These are phyloP conservation scores for Eupithecia abbreviata DNA, from an alignment of 2,888 invertebrate genomes.

Conservation along the genomic window DNA sequence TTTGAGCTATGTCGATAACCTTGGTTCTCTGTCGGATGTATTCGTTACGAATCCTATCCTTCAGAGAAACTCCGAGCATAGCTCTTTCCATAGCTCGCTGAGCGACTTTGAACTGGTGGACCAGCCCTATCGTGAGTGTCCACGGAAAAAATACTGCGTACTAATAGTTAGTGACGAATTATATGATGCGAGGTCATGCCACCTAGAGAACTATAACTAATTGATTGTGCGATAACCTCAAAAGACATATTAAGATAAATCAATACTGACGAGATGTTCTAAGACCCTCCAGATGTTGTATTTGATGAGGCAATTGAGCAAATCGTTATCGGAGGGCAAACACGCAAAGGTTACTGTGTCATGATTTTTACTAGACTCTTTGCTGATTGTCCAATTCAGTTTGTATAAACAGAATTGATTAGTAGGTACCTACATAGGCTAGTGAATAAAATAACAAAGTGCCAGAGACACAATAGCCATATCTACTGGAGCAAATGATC, in stretches of 20 bases:
- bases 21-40: no score
- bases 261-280: not conserved
- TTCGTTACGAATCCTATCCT: no score
- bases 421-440: not conserved
- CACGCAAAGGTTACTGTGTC: slow-evolving; percentile 37
- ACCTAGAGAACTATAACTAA: slow-evolving; percentile 29
- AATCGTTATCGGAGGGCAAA: slow-evolving; percentile 28
- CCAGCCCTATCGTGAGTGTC: no score
- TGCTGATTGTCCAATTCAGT: slow-evolving; percentile 11
- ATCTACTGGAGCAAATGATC: not conserved
- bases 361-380: slow-evolving; percentile 25
- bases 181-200: not conserved
- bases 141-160: not conserved
- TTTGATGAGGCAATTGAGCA: slow-evolving; percentile 23
- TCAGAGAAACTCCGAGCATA: no score
- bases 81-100: no score
- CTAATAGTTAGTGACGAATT: not conserved
- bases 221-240: slow-evolving; percentile 34
- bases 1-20: no score
- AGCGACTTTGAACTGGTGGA: no score
- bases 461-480: not conserved
- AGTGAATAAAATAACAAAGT: not conserved
- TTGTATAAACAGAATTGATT: not conserved
- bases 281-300: slow-evolving; percentile 17
- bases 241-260: slow-evolving; percentile 18